Percentiles rank a stretch among this genome's conserved stretches.
These are phyloP conservation scores for Betta splendens DNA, from an alignment of 2,797 vertebrate species.

Conservation along the genomic window DNA sequence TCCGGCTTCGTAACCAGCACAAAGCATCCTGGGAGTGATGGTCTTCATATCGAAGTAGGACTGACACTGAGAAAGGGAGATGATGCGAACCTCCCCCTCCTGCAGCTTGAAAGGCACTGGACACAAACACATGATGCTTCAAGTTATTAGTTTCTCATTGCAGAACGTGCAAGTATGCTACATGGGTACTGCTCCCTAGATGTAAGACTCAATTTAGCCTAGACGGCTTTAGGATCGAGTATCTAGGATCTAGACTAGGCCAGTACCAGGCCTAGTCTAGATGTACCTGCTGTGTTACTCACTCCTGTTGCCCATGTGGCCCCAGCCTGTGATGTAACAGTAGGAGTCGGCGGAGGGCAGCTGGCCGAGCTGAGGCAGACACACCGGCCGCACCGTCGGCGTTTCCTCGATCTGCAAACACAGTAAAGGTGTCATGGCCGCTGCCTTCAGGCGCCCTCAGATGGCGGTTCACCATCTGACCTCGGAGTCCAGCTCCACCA, in stretches of 20 bases:
- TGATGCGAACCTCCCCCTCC: constrained; percentile 94
- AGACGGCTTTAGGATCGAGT: no score
- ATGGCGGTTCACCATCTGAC: no score
- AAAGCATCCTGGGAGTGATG: constrained; percentile 94
- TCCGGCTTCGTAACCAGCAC: constrained; percentile 92
- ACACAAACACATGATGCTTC: constrained; percentile 6
- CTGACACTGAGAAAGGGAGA: constrained; percentile 91
- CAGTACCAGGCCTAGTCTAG: no score
- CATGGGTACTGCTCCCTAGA: no score
- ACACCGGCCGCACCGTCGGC: constrained; percentile 88
- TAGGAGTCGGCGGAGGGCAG: constrained; percentile 87
- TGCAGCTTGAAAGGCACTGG: constrained; percentile 97
- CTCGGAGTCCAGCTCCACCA: constrained; percentile 87
- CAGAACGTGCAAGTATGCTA: no score
- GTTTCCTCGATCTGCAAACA: constrained; percentile 78
- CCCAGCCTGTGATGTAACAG: constrained; percentile 97
- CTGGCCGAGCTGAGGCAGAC: constrained; percentile 82
- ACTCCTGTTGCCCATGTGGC: constrained; percentile 95
- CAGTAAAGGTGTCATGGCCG: not conserved
- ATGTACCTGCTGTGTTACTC: no score
- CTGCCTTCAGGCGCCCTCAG: no score
- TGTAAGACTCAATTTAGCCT: no score
- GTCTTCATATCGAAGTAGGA: constrained; percentile 96
- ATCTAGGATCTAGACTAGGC: no score
- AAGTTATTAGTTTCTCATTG: no score